Base-by-base conservation (phyloP, 2,888 invertebrate species). In the Zeuzera pyrina region DNA sequence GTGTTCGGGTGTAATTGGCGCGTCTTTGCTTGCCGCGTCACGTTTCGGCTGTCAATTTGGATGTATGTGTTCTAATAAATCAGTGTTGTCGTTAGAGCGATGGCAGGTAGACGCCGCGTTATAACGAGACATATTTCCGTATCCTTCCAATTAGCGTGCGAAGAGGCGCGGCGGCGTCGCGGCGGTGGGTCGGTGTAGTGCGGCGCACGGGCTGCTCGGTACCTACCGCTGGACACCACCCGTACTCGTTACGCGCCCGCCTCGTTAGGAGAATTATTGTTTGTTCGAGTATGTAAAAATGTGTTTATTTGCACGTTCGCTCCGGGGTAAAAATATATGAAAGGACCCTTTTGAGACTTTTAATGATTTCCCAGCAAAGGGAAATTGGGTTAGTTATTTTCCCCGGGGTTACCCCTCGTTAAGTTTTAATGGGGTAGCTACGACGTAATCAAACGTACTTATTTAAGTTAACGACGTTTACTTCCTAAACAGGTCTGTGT, bases 321-420 rank as follows among this genome's bases (percentile, higher is more conserved):
- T 70, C 60, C 68, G 49, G 77, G 77, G 71, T 71, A 76, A 77
- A 81, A 77, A 79, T 28, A 28, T 25, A 76, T 81, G 81, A 79
- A 83, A 81, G 78, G 81, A 79, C 77, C 81, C 79, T 81, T 83
- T 81, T 79, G 79, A 81, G 81, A 83, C 81, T 79, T 83, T 83
- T 81, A 81, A 83, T 83, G 81, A 83, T 83, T 81, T 81, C 78
- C 81, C 78, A 77, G 78, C 76, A 81, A 83, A 83, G 77, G 81
- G 76, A 83, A 81, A 83, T 83, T 83, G 83, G 83, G 81, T 83
- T 83, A 83, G 83, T 81, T 83, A 83, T 81, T 81, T 79, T 79
- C 77, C 73, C 79, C 69, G 68, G 78, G 77, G 78, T 77, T 77
- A 72, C 72, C 76, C 77, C 81, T 83, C 81, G 83, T 83, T 83